Conservation (phyloP, 2,888 invertebrate species). For the Sminthurinus aureus region DNA sequence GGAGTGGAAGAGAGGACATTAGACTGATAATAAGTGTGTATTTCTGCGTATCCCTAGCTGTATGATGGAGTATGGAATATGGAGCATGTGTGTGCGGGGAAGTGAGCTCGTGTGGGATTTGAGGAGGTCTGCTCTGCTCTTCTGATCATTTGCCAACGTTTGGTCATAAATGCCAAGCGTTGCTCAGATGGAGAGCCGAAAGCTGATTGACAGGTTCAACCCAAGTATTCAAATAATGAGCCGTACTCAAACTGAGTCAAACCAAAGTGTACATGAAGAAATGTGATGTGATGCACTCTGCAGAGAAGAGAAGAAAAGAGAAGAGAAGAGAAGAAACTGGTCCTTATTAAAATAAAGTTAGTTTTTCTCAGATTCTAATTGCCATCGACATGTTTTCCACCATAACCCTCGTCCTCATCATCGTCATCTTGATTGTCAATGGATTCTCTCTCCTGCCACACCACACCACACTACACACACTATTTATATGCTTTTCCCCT, state of each 20-base stretch:
- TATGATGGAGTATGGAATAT: constrained; percentile 12
- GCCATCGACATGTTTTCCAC: constrained; percentile 38
- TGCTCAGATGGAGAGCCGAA: constrained; percentile 46
- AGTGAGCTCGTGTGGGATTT: constrained; percentile 8
- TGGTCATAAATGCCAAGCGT: constrained; percentile 45
- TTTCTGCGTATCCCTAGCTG: constrained; percentile 12
- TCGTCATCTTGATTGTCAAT: constrained; percentile 1
- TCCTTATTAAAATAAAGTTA: constrained; percentile 41
- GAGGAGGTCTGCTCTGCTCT: constrained; percentile 29
- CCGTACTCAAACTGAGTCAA: constrained; percentile 38
- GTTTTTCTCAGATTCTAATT: constrained; percentile 41
- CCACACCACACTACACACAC: too few species aligned
- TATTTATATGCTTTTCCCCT: constrained; percentile 4
- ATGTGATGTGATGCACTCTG: background rate
- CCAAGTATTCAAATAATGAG: constrained; percentile 56
- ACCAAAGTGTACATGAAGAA: constrained; percentile 11
- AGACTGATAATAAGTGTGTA: background rate
- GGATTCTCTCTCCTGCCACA: background rate
- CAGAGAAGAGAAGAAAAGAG: background rate
- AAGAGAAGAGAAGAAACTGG: constrained; percentile 32
- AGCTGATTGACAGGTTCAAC: constrained; percentile 48
- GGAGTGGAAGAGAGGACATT: background rate
- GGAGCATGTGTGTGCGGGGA: background rate
- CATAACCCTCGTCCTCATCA: background rate
- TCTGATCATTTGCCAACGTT: constrained; percentile 47